These are phyloP conservation scores for Diachrysia chrysitis DNA, from an alignment of 2,888 invertebrate genomes.

Conservation along the genomic window DNA sequence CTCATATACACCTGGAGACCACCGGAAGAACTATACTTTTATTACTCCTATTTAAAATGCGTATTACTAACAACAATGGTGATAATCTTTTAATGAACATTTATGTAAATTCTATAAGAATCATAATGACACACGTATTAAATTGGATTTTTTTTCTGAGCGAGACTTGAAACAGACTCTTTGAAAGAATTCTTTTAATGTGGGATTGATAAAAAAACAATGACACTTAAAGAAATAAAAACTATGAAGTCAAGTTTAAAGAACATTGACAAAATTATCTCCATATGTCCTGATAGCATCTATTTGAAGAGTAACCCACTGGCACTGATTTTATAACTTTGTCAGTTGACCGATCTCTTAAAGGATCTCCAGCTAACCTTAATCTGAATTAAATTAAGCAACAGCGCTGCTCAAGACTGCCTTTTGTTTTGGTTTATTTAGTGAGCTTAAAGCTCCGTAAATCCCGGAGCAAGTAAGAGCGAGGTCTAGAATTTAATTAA, in stretches of 20 bases:
- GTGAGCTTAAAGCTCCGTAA: not conserved
- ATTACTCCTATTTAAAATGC: not conserved
- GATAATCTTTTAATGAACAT: not conserved
- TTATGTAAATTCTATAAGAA: not conserved
- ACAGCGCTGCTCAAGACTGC: not conserved
- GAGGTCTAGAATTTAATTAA: not conserved
- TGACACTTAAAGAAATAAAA: no score
- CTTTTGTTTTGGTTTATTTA: not conserved
- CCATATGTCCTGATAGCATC: no score
- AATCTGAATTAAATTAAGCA: not conserved
- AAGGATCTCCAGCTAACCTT: not conserved
- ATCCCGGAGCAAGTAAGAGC: not conserved
- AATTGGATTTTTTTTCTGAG: no score
- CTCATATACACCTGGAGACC: not conserved
- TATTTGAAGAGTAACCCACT: no score
- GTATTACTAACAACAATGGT: not conserved
- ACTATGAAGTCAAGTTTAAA: no score
- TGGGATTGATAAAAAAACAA: no score
- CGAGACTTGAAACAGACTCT: no score
- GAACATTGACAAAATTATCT: no score
- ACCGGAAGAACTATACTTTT: not conserved
- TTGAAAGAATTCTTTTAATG: no score
- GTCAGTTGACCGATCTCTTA: not conserved
- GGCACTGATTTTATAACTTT: not conserved
- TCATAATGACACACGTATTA: no score